Conservation (phyloP, 1,140 invertebrate species). For the Penaeus japonicus region DNA sequence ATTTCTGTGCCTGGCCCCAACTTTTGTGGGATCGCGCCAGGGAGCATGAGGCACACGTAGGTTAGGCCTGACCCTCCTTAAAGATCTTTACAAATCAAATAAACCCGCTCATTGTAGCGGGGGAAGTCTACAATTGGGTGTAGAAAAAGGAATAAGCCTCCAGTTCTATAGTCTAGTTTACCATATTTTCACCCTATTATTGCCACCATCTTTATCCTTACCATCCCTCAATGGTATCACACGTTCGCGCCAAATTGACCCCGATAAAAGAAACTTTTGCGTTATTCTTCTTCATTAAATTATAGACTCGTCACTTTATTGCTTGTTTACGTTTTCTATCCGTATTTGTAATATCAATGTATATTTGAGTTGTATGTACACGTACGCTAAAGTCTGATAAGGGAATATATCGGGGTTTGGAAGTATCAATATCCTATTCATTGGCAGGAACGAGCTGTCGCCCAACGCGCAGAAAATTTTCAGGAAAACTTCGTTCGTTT, state of each 20-base stretch:
- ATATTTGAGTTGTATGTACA: no score
- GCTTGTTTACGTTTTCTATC: no score
- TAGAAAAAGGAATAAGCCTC: background rate
- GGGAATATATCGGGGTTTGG: no score
- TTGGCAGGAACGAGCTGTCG: no score
- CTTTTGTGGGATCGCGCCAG: background rate
- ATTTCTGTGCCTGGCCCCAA: no score
- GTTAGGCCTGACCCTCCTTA: background rate
- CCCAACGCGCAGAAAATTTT: no score
- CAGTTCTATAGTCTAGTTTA: background rate
- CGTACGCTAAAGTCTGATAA: no score
- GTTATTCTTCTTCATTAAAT: no score
- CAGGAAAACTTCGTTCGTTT: no score
- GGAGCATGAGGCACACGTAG: background rate
- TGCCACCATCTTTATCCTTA: background rate
- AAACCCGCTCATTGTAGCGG: background rate
- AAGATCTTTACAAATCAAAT: conserved; percentile 17
- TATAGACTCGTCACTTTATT: no score
- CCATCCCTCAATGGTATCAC: background rate
- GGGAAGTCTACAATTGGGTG: background rate
- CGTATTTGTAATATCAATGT: no score
- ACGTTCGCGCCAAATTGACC: background rate
- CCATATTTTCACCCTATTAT: conserved; percentile 19
- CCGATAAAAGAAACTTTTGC: background rate
- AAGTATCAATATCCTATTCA: no score